phyloP scores from a whole-genome alignment of 2,888 invertebrate genomes.

The Hypselothyrea guttata region DNA sequence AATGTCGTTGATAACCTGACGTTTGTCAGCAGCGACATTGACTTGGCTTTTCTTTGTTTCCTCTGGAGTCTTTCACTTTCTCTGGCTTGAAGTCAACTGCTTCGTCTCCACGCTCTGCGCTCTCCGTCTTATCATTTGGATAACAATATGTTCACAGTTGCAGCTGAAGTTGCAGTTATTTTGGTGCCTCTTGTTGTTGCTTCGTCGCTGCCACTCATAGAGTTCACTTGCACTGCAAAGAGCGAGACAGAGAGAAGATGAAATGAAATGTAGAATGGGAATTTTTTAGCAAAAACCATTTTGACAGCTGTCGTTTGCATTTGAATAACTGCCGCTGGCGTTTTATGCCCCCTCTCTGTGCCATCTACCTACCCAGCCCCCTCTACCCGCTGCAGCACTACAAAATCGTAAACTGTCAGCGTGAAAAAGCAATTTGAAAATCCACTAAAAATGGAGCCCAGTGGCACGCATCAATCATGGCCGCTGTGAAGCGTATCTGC shows the following conservation, averaged over 20 bases:
- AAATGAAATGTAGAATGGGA: constrained; percentile 35
- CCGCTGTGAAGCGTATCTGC: constrained; percentile 48
- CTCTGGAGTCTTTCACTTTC: constrained; percentile 4
- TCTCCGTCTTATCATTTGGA: constrained; percentile 51
- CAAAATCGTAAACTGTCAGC: constrained; percentile 67
- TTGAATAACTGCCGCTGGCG: constrained; percentile 71
- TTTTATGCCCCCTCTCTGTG: constrained; percentile 14
- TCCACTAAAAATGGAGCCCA: constrained; percentile 64
- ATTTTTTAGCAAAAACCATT: constrained; percentile 65
- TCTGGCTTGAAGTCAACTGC: constrained; percentile 19
- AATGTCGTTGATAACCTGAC: constrained; percentile 56
- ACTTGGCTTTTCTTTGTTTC: constrained; percentile 50
- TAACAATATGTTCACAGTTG: constrained; percentile 30
- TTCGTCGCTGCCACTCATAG: constrained; percentile 45
- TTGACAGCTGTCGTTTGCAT: constrained; percentile 78
- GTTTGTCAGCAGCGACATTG: constrained; percentile 67
- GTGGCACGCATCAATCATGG: constrained; percentile 69
- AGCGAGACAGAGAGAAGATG: constrained; percentile 8
- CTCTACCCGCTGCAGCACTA: constrained; percentile 19
- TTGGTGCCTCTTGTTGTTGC: constrained; percentile 16
- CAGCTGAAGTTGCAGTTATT: constrained; percentile 8
- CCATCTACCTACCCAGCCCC: neutral
- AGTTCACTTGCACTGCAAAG: constrained; percentile 41
- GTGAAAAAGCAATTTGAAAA: constrained; percentile 74
- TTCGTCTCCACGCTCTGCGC: constrained; percentile 18